Evolutionary conservation across 2,797 vertebrate species (phyloP).

Genomic region (Crenuchus spilurus): DNA sequence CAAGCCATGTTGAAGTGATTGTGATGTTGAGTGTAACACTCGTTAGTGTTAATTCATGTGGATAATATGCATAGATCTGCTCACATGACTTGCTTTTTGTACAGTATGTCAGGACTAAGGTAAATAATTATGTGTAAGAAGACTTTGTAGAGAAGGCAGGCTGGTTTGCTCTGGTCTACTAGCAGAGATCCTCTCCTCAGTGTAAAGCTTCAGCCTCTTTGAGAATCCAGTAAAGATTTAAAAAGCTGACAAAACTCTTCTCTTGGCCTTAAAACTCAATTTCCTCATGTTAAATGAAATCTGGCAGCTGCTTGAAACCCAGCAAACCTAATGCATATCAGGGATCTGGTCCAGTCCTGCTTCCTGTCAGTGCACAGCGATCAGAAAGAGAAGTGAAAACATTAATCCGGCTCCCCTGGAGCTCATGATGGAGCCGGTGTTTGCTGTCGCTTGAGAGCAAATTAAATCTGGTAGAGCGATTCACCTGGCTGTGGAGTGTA

Average conservation of each 20-base stretch:
- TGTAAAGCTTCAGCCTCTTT: not conserved
- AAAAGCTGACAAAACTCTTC: not conserved
- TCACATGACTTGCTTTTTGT: too few species aligned
- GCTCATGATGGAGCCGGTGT: not conserved
- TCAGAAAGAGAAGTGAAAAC: not conserved
- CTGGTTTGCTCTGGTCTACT: not conserved
- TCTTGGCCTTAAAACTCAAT: conserved; percentile 3
- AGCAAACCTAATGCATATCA: not conserved
- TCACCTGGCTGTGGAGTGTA: not conserved
- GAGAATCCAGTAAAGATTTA: not conserved
- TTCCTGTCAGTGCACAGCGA: not conserved
- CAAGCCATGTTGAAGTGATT: too few species aligned
- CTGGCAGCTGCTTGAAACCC: not conserved
- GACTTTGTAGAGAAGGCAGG: too few species aligned
- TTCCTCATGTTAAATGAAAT: not conserved
- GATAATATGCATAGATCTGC: too few species aligned
- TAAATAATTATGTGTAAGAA: too few species aligned
- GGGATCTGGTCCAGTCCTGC: not conserved
- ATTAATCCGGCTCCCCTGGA: not conserved
- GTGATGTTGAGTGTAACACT: too few species aligned
- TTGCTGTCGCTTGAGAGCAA: not conserved
- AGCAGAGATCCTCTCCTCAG: not conserved
- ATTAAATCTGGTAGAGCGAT: not conserved
- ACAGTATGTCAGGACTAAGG: too few species aligned
- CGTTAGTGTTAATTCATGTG: too few species aligned